Base-by-base conservation (phyloP, 1,140 invertebrate genomes). In the Portunus trituberculatus region DNA sequence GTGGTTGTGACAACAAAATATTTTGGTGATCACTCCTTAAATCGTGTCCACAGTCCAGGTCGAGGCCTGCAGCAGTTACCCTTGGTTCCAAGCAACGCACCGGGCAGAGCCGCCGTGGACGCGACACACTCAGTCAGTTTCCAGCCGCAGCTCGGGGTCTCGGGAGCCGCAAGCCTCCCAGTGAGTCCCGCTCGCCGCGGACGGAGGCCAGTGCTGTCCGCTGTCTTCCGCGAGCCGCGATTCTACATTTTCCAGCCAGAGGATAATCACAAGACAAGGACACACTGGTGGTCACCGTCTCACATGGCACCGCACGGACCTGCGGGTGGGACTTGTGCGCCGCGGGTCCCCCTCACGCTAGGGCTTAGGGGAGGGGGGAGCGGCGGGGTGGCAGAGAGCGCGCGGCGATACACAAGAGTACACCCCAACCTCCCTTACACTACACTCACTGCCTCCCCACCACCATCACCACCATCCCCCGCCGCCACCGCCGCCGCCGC, bases 371-470 rank as follows among this genome's bases (percentile, higher is more conserved):
- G 89, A 10, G 90, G 90, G 29, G 90, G 31, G 90, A 32, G 45
- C 89, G 31, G 84, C 39, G 31, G 48, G 29, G 90, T 28, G 90
- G 28, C 28, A 20, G 67, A 76, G 67, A 76, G 67, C 67, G 67
- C 67, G 67, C 67, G 67, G 67, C 67, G 67, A 76, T 4, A 28
- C 89, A 91, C 89, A 52, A n/a, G 16, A 32, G 46, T 76, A 91
- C 90, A 76, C 67, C 67, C 52, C 52, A 76, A 67, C 29, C 46
- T 76, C 52, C 31, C 90, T 91, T 8, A 32, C 52, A 29, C 52
- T 25, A 91, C 90, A 91, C 90, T 76, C 90, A 67, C 52, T 29
- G 52, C 52, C 29, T 59, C 89, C 89, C n/a, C n/a, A 28, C 89
- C 16, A 91, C 31, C 46, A 59, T 59, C 89, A 28, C 89, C 89